Conservation (phyloP, 2,888 invertebrate species). For the Caradrina kadenii region DNA sequence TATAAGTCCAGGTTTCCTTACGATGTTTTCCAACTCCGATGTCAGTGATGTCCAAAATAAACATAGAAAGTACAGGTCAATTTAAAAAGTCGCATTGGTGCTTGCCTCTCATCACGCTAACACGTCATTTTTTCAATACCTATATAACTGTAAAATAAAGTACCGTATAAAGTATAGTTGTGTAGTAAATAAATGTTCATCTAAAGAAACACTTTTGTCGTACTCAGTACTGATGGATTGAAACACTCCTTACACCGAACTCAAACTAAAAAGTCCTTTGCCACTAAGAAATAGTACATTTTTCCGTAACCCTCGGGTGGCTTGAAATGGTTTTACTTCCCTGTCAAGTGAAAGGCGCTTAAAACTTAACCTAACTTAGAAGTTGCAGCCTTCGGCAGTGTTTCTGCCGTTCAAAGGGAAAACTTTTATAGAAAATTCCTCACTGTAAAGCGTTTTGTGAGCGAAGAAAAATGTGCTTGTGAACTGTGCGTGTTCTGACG, state of each 20-base stretch:
- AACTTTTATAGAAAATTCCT: slow-evolving; percentile 59
- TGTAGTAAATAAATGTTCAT: background rate
- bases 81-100: too few species aligned
- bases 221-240: background rate
- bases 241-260: slow-evolving; percentile 17
- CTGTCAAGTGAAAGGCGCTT: slow-evolving; percentile 55
- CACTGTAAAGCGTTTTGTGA: slow-evolving; percentile 44
- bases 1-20: too few species aligned
- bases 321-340: slow-evolving; percentile 49
- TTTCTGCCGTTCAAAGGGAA: slow-evolving; percentile 57
- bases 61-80: too few species aligned
- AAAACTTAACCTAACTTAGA: slow-evolving; percentile 56
- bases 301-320: slow-evolving; percentile 12
- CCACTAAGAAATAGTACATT: slow-evolving; percentile 41
- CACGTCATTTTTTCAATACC: background rate
- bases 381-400: slow-evolving; percentile 54
- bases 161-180: background rate
- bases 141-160: background rate
- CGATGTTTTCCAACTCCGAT: too few species aligned
- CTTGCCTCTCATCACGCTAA: too few species aligned
- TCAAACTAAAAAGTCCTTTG: slow-evolving; percentile 31
- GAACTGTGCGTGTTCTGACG: background rate
- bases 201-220: background rate
- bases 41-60: too few species aligned
- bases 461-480: slow-evolving; percentile 28